Evolutionary conservation across 2,797 vertebrate species (phyloP), one percentile per base, ranked within the genome.

Genomic region (Eulemur coronatus): DNA sequence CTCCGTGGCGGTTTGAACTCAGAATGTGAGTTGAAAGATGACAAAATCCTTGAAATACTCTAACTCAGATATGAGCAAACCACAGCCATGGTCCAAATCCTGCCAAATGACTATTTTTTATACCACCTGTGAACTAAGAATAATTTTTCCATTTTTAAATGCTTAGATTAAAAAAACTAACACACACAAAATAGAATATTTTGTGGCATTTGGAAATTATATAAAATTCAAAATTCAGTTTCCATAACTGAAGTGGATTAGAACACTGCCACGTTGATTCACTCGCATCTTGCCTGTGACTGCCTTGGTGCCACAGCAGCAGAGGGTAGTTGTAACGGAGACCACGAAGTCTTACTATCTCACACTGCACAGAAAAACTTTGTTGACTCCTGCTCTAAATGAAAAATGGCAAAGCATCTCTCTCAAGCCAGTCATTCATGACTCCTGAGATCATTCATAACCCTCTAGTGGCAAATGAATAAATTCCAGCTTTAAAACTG

Each of bases 361-460:
- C 63, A 8, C 17, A 2, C 13, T 38, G 63, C 26, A 50, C 3
- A 41, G n/a, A 13, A 80, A 85, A 85, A 76, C 30, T 24, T 78
- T 38, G 22, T 18, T 35, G 48, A 57, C 4, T 5, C 14, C 33
- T 30, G 3, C 1, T 78, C 30, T 86, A 28, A 75, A 57, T 76
- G 48, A 85, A 80, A 84, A 82, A 33, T 24, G 13, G 18, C 69
- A 91, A 72, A 52, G 15, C 5, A 22, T 59, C 48, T 72, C 35
- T 88, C 76, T 86, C 41, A 67, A 94, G 57, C 13, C 76, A 52
- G 22, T 67, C 50, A 48, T 30, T 78, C 12, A 35, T 52, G 46
- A 81, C 7, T 95, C 48, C 43, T 91, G 22, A 72, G 41, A 97
- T 85, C 0, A 8, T 69, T 59, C 57, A 59, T 59, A 59, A 63